Evolutionary conservation across 2,797 vertebrate genomes (phyloP), one percentile per base, ranked within the genome.

Genomic region (Chaenodraco wilsoni): DNA sequence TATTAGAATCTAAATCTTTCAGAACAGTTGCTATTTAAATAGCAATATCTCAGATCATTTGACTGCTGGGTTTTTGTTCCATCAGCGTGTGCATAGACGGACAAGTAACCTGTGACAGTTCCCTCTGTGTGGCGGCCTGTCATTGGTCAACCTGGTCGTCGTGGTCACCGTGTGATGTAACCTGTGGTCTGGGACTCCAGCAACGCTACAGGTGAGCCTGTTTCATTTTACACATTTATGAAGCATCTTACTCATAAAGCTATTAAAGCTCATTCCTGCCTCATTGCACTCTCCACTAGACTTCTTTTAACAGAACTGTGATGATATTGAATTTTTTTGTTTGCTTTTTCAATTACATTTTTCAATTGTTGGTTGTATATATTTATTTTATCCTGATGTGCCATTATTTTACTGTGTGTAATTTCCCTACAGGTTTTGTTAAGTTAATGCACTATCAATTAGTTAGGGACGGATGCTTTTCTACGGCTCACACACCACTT

Each of bases 111-210:
- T 97, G 96, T 19, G 86, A 96, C 69, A 75, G 81, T 0, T 88
- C 88, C 31, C 73, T 17, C 57, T 97, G 96, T 57, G 79, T 87
- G 0, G 56, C 78, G 0, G n/a, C 60, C 82, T 97, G 97, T 27
- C 89, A 92, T 50, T 98, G 96, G 97, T 97, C 97, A 0, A 86
- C 93, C 17, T 98, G 96, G 97, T 96, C 96, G 0, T 93, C 94
- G 0, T 98, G 97, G 97, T 93, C 95, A 1, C 93, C 91, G 1
- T 98, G 97, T 65, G 94, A 95, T 77, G 94, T 86, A 9, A 92
- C 88, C 62, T 98, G 97, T 68, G 95, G 96, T 21, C 67, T 87
- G 0, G 96, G 96, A 41, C 59, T 95, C 17, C 94, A 95, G 80
- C 93, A 95, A 37, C 94, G 96, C 41, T 97, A 95, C 94, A 96